These are phyloP conservation scores for Cerastoderma edule DNA, from an alignment of 2,888 invertebrate genomes.

Conservation along the genomic window DNA sequence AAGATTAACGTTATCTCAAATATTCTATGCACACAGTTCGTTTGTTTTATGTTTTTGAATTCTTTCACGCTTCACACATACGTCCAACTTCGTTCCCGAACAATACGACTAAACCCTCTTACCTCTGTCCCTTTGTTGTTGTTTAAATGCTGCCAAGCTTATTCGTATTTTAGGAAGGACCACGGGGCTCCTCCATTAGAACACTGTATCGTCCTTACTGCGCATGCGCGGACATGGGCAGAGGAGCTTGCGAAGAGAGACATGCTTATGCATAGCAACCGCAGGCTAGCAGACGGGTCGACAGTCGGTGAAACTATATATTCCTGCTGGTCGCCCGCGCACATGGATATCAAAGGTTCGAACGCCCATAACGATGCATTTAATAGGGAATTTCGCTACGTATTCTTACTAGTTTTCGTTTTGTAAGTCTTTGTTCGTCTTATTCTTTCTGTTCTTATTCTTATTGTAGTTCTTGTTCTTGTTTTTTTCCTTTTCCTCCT, in stretches of 20 bases:
- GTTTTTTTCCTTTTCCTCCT: not conserved
- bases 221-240: constrained; percentile 39
- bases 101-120: not conserved
- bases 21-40: not conserved
- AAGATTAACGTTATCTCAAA: not conserved
- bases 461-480: not conserved
- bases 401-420: not conserved
- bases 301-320: constrained; percentile 36
- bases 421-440: not conserved
- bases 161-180: constrained; percentile 1
- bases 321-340: constrained; percentile 27
- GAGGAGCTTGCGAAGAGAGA: constrained; percentile 26
- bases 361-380: not conserved
- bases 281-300: constrained; percentile 12
- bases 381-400: not conserved
- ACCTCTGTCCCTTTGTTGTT: not conserved
- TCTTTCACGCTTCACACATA: not conserved
- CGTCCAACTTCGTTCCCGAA: not conserved
- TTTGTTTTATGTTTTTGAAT: not conserved
- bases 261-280: constrained; percentile 34
- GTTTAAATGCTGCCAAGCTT: not conserved
- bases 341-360: constrained; percentile 11
- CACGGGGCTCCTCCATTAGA: constrained; percentile 28
- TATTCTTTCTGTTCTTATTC: not conserved
- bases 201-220: constrained; percentile 17